Evolutionary conservation across 2,113 vertebrate genomes (phyloP), one percentile per base, ranked within the genome.

Genomic region (Serinus canaria): DNA sequence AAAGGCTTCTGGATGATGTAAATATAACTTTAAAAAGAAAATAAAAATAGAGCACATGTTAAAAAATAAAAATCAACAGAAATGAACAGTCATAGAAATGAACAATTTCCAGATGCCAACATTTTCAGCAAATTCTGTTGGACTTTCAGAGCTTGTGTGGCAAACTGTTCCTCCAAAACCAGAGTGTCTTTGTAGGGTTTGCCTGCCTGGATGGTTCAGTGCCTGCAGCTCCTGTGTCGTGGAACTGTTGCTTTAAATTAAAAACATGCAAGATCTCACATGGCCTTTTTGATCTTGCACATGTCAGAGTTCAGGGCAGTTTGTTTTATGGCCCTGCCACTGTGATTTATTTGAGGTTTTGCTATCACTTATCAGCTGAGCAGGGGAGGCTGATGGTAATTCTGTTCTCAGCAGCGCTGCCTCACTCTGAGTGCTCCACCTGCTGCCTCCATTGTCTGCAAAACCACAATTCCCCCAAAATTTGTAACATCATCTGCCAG

Each of bases 401-500:
- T 76, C 35, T 33, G 44, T 46, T 94, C 66, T 66, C 74, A 46
- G 93, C 77, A 76, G 11, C 3, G 4, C 43, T 66, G 82, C 58
- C 70, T 87, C 7, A 50, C 55, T 62, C 33, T 64, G 69, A 69
- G 70, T 73, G 44, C 74, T 60, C 37, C 15, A 89, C 79, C 31
- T 39, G 21, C 69, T 64, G n/a, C 58, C 76, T 59, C 28, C 84
- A 90, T 94, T 87, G 84, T 90, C 70, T 96, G 37, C 37, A 94
- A 94, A 94, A 87, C 87, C 91, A 8, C 95, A 95, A 76, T 89
- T 91, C 89, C 77, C 66, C 74, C 62, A 62, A 83, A 91, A 85
- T 73, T 73, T 79, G 19, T 95, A 94, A 90, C 81, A 95, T 92
- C 89, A 13, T 15, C 47, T 95, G 92, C 93, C 94, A 95, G 72